A percentile compares a stretch with the other conserved stretches of the same genome.
Evolutionary conservation across 2,113 vertebrate genomes (phyloP).

Genomic region (rat (Rattus norvegicus)): DNA sequence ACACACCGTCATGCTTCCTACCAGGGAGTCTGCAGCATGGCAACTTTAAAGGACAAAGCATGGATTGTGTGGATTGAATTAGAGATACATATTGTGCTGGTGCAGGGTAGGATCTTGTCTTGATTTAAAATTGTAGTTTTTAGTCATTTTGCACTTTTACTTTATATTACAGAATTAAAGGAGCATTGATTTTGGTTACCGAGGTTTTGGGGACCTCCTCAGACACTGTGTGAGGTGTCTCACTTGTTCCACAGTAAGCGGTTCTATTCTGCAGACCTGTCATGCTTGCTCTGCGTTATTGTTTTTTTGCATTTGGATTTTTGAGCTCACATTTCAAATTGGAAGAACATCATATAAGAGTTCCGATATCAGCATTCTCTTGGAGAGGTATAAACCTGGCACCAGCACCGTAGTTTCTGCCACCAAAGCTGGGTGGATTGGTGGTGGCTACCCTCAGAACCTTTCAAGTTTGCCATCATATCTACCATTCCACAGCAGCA

Average conservation of each 20-base stretch:
- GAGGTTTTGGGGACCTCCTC: background rate
- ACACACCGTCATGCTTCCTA: background rate
- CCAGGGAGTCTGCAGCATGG: background rate
- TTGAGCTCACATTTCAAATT: slow-evolving; percentile 14
- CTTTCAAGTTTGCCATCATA: background rate
- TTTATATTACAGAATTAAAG: background rate
- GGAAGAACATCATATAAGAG: background rate
- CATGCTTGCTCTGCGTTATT: background rate
- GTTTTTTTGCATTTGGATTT: background rate
- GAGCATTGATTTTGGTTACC: background rate
- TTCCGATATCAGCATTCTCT: background rate
- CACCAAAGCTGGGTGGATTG: background rate
- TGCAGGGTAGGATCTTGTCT: background rate
- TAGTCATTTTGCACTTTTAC: background rate
- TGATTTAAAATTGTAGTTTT: background rate
- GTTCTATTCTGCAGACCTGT: background rate
- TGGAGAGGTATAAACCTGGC: background rate
- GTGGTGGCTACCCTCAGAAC: background rate
- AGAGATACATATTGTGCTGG: background rate
- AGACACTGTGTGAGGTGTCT: background rate
- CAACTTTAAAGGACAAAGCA: background rate
- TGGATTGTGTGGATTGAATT: background rate
- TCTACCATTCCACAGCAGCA: background rate
- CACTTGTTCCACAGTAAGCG: background rate
- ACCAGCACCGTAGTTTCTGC: background rate